A percentile compares a stretch with the other conserved stretches of the same genome.
Conservation (phyloP, 2,797 vertebrate genomes). For the Poecilia picta region DNA sequence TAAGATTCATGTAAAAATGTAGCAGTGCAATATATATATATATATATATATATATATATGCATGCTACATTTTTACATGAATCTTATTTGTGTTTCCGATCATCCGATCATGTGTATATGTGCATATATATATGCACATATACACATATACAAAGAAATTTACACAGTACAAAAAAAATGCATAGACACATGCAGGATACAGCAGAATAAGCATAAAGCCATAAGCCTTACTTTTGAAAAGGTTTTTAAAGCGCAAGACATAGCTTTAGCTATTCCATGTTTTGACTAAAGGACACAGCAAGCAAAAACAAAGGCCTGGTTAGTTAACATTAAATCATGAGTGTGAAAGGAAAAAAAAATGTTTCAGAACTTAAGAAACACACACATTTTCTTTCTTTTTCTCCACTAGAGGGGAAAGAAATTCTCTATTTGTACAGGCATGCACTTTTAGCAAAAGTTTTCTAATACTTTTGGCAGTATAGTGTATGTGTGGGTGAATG, state of each 20-base stretch:
- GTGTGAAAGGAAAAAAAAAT: conserved; percentile 33
- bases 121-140: conserved; percentile 1
- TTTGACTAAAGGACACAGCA: conserved; percentile 39
- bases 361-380: neutral
- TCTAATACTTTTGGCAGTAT: conserved; percentile 31
- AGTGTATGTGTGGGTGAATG: conserved; percentile 38
- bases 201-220: conserved; percentile 4
- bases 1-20: conserved; percentile 16
- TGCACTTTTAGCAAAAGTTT: neutral
- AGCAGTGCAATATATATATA: neutral
- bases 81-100: too few species aligned
- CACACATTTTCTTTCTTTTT: too few species aligned
- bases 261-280: conserved; percentile 22
- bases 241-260: conserved; percentile 13
- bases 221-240: conserved; percentile 13
- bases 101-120: too few species aligned
- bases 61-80: too few species aligned
- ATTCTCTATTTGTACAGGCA: neutral
- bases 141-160: neutral
- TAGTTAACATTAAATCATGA: conserved; percentile 45
- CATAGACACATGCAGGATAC: neutral
- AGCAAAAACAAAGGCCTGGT: conserved; percentile 42
- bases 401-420: neutral
- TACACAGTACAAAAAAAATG: neutral
- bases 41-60: too few species aligned